These are phyloP conservation scores for Agriopis leucophaearia DNA, from an alignment of 2,888 invertebrate species.

Conservation along the genomic window DNA sequence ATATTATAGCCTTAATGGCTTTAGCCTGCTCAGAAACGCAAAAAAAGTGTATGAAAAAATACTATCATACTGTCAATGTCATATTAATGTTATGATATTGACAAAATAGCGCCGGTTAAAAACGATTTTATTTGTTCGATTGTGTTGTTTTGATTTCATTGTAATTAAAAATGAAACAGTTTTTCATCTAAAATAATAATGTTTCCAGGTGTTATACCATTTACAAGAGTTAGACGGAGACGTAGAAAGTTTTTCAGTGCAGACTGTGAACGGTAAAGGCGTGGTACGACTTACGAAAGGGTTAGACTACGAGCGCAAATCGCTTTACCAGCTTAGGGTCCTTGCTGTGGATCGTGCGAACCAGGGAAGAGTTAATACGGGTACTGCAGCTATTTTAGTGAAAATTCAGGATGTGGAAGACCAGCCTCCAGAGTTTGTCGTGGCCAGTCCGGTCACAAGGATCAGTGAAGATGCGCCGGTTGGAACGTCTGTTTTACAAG, in stretches of 20 bases:
- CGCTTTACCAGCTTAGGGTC: constrained; percentile 93
- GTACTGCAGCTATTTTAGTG: constrained; percentile 94
- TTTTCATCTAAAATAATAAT: neutral
- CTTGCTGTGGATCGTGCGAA: constrained; percentile 95
- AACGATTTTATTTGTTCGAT: too few relatives aligned
- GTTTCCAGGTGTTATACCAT: constrained; percentile 91
- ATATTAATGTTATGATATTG: too few relatives aligned
- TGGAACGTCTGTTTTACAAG: constrained; percentile 94
- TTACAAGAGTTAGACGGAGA: constrained; percentile 94
- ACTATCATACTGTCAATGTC: neutral
- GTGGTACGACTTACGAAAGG: constrained; percentile 91
- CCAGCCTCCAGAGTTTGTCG: constrained; percentile 95
- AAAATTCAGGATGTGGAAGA: constrained; percentile 95
- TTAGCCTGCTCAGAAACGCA: too few relatives aligned
- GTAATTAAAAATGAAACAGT: neutral
- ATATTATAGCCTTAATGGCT: too few relatives aligned
- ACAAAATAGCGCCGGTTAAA: constrained; percentile 2
- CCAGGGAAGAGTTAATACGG: constrained; percentile 93
- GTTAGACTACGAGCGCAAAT: constrained; percentile 95
- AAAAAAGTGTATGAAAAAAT: too few relatives aligned
- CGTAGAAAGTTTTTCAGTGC: constrained; percentile 91
- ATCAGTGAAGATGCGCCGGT: constrained; percentile 94
- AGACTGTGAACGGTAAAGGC: constrained; percentile 94
- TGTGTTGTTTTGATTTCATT: too few relatives aligned
- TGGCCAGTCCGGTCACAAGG: constrained; percentile 94